Evolutionary conservation across 2,797 vertebrate species (phyloP), one percentile per base, ranked within the genome.

Genomic region (Huso huso): DNA sequence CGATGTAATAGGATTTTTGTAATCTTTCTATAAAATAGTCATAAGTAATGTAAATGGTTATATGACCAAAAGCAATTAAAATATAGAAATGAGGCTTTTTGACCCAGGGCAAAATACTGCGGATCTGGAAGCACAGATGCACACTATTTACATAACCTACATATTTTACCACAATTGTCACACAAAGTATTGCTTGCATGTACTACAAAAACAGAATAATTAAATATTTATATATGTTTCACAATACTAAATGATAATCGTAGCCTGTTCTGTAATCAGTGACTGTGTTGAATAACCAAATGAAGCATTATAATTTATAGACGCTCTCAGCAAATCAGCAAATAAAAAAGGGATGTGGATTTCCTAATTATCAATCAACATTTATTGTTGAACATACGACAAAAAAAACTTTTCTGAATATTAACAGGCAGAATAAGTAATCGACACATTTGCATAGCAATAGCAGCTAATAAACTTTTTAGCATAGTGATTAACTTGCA

Each of bases 401-500:
- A 69, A 68, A 73, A 76, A 73, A 18, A 69, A 52, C 57, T 71
- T 76, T 67, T 55, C 60, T 55, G 72, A 73, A 79, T 81, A 79
- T 83, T 76, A 79, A 80, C 75, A 69, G 74, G 61, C 49, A 70
- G 74, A 78, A 81, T 79, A 81, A 74, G 83, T 79, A 80, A 78
- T 77, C 67, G 65, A 74, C 51, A 65, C 81, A 81, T 86, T 82
- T 85, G 79, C 80, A 85, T 87, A 72, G 64, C 81, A 82, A 86
- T 84, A 78, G 78, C 72, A 60, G 62, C 74, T 85, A 83, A 88
- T 85, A 65, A 81, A 81, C 69, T 77, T 78, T 82, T 85, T 78
- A 82, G 76, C 71, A 77, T 81, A 77, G 71, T 82, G 75, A 84
- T 84, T 82, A 78, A 79, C 75, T 63, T 61, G 66, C 59, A 59